Evolutionary conservation across 2,797 vertebrate genomes (phyloP), one percentile per base, ranked within the genome.

Genomic region (Galaxias olidus): DNA sequence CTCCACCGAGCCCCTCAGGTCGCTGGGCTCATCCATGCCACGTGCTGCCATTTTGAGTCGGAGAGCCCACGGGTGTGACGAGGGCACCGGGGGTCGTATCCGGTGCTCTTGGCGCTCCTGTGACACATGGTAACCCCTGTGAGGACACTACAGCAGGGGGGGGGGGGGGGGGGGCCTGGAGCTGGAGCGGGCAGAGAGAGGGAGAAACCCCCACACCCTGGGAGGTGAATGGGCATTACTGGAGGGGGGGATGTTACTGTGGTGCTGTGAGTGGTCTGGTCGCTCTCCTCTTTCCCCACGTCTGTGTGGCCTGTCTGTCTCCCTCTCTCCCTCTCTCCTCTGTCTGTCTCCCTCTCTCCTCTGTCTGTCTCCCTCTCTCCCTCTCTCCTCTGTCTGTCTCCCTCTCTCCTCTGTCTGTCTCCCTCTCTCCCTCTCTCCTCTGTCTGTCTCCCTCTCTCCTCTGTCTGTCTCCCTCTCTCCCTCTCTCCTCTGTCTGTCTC

Each of bases 1-100:
- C 44, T 15, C 74, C 77, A 75, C 77, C 18, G 56, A 66, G 71
- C 68, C 69, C 68, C 60, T 58, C 71, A 45, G 56, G 30, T 30
- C 30, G 30, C 30, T 30, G 6, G 30, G 30, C 30, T 30, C 6
- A 30, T 30, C 30, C 30, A 3, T 6, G 6, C 30, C 30, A 30
- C 6, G 30, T 6, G 6, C 6, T 6, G 30, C 30, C 30, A 30
- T 30, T 4, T 54, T 6, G 30, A 11, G 19, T 40, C 17, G 3
- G 49, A n/a, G n/a, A n/a, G n/a, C n/a, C n/a, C n/a, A n/a, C n/a
- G n/a, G n/a, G n/a, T n/a, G n/a, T n/a, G n/a, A 15, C 17, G 4
- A 12, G 4, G 52, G 49, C 18, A 54, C 18, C 8, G 52, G 30
- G 10, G 19, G 17, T 9, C 19, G 12, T 18, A 4, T 54, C 18